Base-by-base conservation (phyloP, 2,113 vertebrate species). In the Panthera uncia region DNA sequence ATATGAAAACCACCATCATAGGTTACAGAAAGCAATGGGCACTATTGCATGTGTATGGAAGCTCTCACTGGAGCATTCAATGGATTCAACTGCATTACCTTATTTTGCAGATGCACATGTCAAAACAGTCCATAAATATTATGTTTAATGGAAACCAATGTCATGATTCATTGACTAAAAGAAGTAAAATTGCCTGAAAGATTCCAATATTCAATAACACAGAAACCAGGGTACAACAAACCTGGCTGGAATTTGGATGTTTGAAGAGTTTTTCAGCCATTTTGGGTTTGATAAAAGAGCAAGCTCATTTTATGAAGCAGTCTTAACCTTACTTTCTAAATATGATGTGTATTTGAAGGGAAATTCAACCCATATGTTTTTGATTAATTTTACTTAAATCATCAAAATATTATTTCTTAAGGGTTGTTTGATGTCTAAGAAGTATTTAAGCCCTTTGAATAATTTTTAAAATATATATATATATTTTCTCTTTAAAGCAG, bases 401-500 rank as follows among this genome's bases (percentile, higher is more conserved):
- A 98, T 98, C 97, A 98, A 98, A 98, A 98, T 98, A 98, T 98
- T 98, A 98, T 98, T 98, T 97, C 97, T 98, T 89, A 91, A 96
- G 93, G 93, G 73, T 84, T 97, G 95, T 98, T 98, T 98, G 97
- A 98, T 98, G 97, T 98, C 91, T 96, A 96, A 98, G 97, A 97
- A 98, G 50, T 93, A 96, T 97, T 98, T 98, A 98, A 98, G 48
- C 73, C 93, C 94, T 97, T 97, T 97, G 89, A 97, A 97, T 98
- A 98, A 97, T 91, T 95, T 97, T 29, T 27, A 4, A 83, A 93
- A 98, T 73, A 97, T 73, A 95, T 65, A 94, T 96, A 80, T 94
- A 41, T 96, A 93, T 90, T 69, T 89, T 66, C 90, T 97, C 71
- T 97, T 97, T 97, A 93, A 94, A 97, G 97, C 98, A 98, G 98